These are phyloP conservation scores for Geotrupes spiniger DNA, from an alignment of 2,888 invertebrate species.

Conservation along the genomic window DNA sequence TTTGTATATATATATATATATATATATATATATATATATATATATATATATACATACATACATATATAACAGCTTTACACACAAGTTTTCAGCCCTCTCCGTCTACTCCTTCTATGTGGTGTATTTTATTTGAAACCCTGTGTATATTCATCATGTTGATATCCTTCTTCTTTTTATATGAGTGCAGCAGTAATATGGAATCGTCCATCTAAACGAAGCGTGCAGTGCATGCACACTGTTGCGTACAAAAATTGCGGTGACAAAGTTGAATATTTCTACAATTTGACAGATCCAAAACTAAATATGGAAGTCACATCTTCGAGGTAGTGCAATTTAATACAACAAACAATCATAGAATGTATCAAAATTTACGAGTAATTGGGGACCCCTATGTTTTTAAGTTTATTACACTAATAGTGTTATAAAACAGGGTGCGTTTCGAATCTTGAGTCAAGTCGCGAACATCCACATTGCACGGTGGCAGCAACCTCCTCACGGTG, in stretches of 20 bases:
- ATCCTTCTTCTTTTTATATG: too few relatives aligned
- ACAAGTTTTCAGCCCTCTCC: too few relatives aligned
- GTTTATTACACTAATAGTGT: slow-evolving; percentile 29
- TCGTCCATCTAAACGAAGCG: slow-evolving; percentile 33
- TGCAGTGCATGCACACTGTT: slow-evolving; percentile 37
- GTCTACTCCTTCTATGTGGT: too few relatives aligned
- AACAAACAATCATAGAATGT: slow-evolving; percentile 34
- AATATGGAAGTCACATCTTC: slow-evolving; percentile 35
- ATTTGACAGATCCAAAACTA: slow-evolving; percentile 41
- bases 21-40: too few relatives aligned
- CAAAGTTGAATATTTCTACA: slow-evolving; percentile 38
- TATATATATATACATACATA: too few relatives aligned
- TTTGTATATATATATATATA: too few relatives aligned
- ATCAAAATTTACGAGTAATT: slow-evolving; percentile 35
- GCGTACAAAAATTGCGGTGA: slow-evolving; percentile 35
- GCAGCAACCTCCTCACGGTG: slow-evolving; percentile 27
- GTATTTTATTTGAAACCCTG: too few relatives aligned
- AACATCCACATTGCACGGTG: slow-evolving; percentile 34
- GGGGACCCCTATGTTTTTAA: slow-evolving; percentile 37
- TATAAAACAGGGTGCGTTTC: background rate
- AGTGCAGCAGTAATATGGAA: slow-evolving; percentile 27
- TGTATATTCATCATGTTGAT: too few relatives aligned
- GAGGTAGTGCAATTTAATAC: slow-evolving; percentile 18
- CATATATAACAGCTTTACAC: too few relatives aligned
- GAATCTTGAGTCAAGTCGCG: slow-evolving; percentile 29